Evolutionary conservation across 2,888 invertebrate genomes (phyloP), one percentile per base, ranked within the genome.

Genomic region (Drosophila limbata): DNA sequence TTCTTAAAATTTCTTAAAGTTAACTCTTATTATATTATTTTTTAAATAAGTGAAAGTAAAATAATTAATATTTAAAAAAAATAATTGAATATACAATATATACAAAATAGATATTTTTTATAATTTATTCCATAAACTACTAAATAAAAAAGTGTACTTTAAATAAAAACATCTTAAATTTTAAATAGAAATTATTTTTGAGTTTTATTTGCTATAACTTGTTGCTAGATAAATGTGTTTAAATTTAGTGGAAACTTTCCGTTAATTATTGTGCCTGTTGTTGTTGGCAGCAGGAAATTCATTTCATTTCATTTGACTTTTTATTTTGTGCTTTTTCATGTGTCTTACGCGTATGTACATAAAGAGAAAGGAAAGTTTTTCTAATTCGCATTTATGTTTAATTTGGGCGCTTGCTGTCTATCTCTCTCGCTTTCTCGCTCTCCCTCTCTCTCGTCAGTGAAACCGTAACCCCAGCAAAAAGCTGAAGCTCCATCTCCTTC

Each of bases 371-470:
- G 53, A 53, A 85, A 81, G 83, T 83, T 88, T 80, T 88, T 89
- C 88, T 88, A 88, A 88, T 88, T 89, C 90, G 76, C 81, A 88
- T 90, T 83, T 83, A 80, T 85, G 77, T 90, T 88, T 88, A 79
- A 85, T 88, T 82, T 85, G 63, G 60, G 61, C 62, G 57, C 50
- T 69, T 45, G 31, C 37, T 21, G 56, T 66, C 73, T 64, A 42
- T 81, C 50, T 77, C 60, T 69, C 13, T 25, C 13, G 4, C 28
- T 28, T 6, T 28, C 13, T 19, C 33, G 35, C 25, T 15, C 25
- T n/a, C 15, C 39, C 19, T 25, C 40, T 63, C 39, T 63, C 56
- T 4, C n/a, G 28, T 19, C 37, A 60, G 31, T 51, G 13, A 59
- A 55, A 55, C 40, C 28, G 67, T 64, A 70, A 57, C 66, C 53